Evolutionary conservation across 2,888 invertebrate genomes (phyloP), one percentile per base, ranked within the genome.

Genomic region (Dryadula phaetusa): DNA sequence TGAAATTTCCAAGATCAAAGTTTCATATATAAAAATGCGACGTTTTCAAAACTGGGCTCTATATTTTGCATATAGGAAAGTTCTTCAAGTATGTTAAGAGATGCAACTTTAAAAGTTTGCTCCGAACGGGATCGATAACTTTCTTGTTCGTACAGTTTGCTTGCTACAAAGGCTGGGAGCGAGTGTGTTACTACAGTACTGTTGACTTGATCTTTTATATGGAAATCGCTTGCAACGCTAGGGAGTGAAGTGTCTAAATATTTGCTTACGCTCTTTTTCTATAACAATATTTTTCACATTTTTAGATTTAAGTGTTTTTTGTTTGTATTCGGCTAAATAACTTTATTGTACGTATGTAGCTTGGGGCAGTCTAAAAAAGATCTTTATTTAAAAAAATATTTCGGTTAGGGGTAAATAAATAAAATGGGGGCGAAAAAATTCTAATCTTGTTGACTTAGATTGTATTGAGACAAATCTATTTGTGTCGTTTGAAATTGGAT

Each of bases 41-140:
- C 54, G 61, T 60, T 66, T 64, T 66, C 61, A 56, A 63, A 58
- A 63, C 56, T 63, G 42, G 49, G 42, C 54, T 52, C 22, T 54
- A 70, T 61, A 62, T 62, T 65, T 58, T 54, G 65, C 52, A 68
- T 63, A 60, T 52, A 46, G 18, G 56, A 69, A 71, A 72, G 66
- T 72, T 68, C 69, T 47, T 75, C 75, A 79, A 72, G 72, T 70
- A 72, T 70, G 72, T 72, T 66, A 71, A 77, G 76, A 77, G 75
- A 71, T 71, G 73, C 72, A 77, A 78, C 74, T 78, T 63, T 69
- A 65, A 78, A 74, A 82, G 78, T 78, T 80, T 79, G 68, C 63
- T 60, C 49, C 66, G 66, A 70, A 64, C 72, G 64, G 67, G 76
- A 77, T 79, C 81, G 75, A 79, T 82, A 80, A 72, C 74, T 69